Conservation (phyloP, 53 echinoderm and acorn worm species). For the Echinometra lucunter region DNA sequence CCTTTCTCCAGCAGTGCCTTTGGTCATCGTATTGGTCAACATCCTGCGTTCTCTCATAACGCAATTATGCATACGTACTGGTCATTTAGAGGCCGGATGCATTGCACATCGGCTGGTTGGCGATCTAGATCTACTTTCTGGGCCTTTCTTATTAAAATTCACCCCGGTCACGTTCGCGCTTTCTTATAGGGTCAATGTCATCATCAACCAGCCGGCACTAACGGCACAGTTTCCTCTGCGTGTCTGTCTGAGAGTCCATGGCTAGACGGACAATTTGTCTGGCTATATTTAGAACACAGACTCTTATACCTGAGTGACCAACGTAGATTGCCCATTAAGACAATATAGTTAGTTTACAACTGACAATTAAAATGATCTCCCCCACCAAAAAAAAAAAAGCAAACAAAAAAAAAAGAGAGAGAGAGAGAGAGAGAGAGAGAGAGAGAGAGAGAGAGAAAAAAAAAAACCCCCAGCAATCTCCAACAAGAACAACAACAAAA, state of each 20-base stretch:
- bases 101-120: conserved; percentile 15
- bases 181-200: conserved; percentile 36
- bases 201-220: not conserved
- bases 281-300: conserved; percentile 32
- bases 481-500: no score
- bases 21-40: conserved; percentile 47
- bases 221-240: conserved; percentile 9
- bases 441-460: no score
- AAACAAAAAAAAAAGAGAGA: no score
- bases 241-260: not conserved
- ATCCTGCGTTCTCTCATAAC: not conserved
- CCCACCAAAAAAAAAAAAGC: no score
- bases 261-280: conserved; percentile 50
- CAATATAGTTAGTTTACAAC: not conserved
- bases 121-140: conserved; percentile 49
- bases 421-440: no score
- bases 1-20: conserved; percentile 24
- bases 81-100: conserved; percentile 29
- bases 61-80: conserved; percentile 12
- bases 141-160: conserved; percentile 53
- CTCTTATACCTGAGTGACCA: not conserved
- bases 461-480: no score
- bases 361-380: not conserved
- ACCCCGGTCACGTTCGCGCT: conserved; percentile 22
- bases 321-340: not conserved